Percentiles rank a stretch among this genome's conserved stretches.
phyloP scores from a whole-genome alignment of 2,113 vertebrate species.

The Notarius quadriscutis region DNA sequence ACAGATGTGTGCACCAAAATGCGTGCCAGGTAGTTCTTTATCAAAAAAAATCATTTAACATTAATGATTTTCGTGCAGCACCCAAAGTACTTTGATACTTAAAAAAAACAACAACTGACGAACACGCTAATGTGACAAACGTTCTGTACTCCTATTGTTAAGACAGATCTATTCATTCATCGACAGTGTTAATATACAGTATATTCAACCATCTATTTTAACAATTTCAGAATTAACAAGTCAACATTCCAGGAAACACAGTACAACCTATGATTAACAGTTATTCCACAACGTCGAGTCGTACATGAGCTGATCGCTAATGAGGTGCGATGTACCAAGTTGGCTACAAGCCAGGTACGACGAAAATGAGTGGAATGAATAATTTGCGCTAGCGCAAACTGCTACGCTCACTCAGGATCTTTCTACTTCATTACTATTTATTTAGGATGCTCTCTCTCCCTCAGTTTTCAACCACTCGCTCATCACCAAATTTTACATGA shows the following conservation, averaged over 20 bases:
- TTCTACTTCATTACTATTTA: too few species aligned
- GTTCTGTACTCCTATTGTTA: neutral
- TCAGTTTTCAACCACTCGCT: too few species aligned
- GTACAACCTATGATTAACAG: too few species aligned
- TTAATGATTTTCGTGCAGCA: constrained; percentile 3
- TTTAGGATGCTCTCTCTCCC: too few species aligned
- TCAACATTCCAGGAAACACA: neutral
- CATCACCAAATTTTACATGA: too few species aligned
- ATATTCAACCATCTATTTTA: neutral
- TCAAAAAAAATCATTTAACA: constrained; percentile 25
- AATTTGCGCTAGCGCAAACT: too few species aligned
- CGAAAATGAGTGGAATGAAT: too few species aligned
- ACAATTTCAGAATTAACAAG: neutral
- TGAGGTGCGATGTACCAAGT: too few species aligned
- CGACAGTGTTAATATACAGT: neutral
- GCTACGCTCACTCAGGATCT: too few species aligned
- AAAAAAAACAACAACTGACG: neutral
- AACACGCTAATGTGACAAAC: neutral
- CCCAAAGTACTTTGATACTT: neutral
- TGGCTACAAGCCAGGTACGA: too few species aligned
- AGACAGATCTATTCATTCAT: neutral
- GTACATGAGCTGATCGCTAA: too few species aligned
- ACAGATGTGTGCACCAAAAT: constrained; percentile 3
- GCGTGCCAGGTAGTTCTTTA: constrained; percentile 8
- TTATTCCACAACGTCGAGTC: too few species aligned